Evolutionary conservation across 2,888 invertebrate species (phyloP).

Genomic region (Cenopis cana): DNA sequence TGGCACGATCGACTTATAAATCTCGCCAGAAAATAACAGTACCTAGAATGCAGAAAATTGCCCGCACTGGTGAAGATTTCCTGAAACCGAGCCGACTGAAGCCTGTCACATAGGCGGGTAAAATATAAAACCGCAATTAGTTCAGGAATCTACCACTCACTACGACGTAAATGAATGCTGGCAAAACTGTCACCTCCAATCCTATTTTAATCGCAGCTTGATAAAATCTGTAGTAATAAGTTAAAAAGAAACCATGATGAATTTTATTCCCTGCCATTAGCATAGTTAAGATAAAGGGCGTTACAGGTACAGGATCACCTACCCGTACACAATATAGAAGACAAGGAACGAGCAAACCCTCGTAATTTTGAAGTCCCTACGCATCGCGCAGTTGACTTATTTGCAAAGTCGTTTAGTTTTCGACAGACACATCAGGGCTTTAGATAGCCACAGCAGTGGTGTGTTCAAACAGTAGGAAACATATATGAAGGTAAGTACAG

Average conservation of each 20-base stretch:
- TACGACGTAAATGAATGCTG: too few relatives aligned
- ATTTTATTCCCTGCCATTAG: neutral
- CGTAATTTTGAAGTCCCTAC: constrained; percentile 39
- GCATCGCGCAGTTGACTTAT: constrained; percentile 49
- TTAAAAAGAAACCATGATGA: neutral
- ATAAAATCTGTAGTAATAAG: too few relatives aligned
- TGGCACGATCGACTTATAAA: constrained; percentile 60
- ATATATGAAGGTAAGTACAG: neutral
- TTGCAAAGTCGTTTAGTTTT: constrained; percentile 55
- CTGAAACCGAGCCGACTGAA: constrained; percentile 11
- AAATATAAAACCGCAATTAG: too few relatives aligned
- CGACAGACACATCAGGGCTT: constrained; percentile 56
- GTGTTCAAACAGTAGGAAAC: constrained; percentile 10
- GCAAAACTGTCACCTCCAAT: too few relatives aligned
- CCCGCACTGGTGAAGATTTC: constrained; percentile 26
- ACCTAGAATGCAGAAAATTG: constrained; percentile 50
- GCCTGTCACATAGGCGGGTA: neutral
- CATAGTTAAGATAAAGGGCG: neutral
- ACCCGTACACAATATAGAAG: too few relatives aligned
- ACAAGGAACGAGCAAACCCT: constrained; percentile 11
- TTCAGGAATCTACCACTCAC: too few relatives aligned
- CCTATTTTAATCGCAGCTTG: too few relatives aligned
- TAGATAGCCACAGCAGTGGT: constrained; percentile 50
- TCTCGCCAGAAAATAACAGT: constrained; percentile 56
- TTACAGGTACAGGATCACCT: neutral